phyloP scores from a whole-genome alignment of 2,888 invertebrate species.

The Lepetodrilus schrolli region DNA sequence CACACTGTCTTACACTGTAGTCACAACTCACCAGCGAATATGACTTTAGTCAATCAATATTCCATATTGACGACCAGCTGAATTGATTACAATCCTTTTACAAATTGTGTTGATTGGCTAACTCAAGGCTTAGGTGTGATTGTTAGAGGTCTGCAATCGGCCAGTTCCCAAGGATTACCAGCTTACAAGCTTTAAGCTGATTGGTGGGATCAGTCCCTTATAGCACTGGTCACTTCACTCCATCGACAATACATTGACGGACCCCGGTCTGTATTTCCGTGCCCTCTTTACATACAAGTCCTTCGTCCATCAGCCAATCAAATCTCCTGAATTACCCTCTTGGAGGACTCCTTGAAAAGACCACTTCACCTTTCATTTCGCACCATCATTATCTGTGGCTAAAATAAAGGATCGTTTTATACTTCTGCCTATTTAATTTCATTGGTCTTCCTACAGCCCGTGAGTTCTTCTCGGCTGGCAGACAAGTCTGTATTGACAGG shows the following conservation, averaged over 20 bases:
- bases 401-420: no score
- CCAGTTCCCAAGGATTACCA: slow-evolving; percentile 9
- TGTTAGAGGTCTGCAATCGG: not conserved
- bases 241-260: not conserved
- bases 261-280: not conserved
- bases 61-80: not conserved
- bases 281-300: not conserved
- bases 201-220: slow-evolving; percentile 6
- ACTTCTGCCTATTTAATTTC: no score
- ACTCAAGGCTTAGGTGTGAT: not conserved
- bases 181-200: slow-evolving; percentile 9
- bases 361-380: not conserved
- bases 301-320: not conserved
- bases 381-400: not conserved
- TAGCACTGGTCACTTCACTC: not conserved
- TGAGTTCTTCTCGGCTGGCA: no score
- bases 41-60: slow-evolving; percentile 22
- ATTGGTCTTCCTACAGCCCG: no score
- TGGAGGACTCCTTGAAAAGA: not conserved
- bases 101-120: slow-evolving; percentile 26
- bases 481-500: no score
- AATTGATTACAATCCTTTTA: slow-evolving; percentile 15
- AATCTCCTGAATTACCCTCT: not conserved
- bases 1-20: not conserved
- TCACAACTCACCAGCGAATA: not conserved